Base-by-base conservation (phyloP, 2,888 invertebrate genomes). In the Chouioia cunea region DNA sequence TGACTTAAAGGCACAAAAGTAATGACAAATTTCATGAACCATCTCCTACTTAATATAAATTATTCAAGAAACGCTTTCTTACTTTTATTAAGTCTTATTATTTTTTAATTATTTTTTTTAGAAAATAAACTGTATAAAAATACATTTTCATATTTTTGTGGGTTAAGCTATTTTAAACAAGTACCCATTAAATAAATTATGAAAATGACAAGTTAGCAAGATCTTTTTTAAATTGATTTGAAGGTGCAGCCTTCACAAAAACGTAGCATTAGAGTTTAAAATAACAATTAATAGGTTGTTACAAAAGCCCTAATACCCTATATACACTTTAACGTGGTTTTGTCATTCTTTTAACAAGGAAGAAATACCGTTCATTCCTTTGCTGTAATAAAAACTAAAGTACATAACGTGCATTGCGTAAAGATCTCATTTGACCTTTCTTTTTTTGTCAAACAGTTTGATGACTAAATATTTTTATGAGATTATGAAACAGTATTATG, bases 261-360 rank as follows among this genome's bases (percentile, higher is more conserved):
- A 76, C 71, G 74, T 74, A 74, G 70, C 73, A 74, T 74, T 76
- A 73, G 73, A 76, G 70, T 76, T 73, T 73, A 73, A 74, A 71
- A 75, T 74, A 71, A 73, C 70, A 74, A n/a, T n/a, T n/a, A n/a
- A 65, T 72, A 67, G 74, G 69, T 74, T 65, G 73, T 75, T 73
- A 73, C 76, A 77, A 75, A 77, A 75, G 75, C 76, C 75, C 75
- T 76, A 76, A 68, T 77, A 75, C 77, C 76, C 74, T 75, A 76
- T n/a, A n/a, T 74, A 74, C 70, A 76, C 70, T 73, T 76, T 73
- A 27, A 65, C 62, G 73, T 62, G 46, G 71, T 54, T 68, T 58
- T n/a, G 63, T 71, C 74, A 74, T 59, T 62, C 44, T 74, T 65
- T 69, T 68, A 70, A 73, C 67, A 70, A 70, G 66, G 64, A 73